Evolutionary conservation across 2,113 vertebrate genomes (phyloP).

Genomic region (Saimiri boliviensis): DNA sequence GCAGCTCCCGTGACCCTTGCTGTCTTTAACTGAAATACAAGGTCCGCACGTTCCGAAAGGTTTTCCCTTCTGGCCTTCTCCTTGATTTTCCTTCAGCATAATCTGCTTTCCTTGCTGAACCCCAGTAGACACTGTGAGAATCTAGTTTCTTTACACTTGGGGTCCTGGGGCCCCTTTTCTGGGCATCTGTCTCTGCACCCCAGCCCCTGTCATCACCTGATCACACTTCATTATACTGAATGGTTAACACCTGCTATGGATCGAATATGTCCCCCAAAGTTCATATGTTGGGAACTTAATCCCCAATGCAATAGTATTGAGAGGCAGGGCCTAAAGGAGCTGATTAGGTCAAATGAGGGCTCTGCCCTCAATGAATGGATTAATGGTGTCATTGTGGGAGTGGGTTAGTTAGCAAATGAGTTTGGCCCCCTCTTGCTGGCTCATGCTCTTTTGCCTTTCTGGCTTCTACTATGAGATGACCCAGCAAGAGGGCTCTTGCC

Average conservation of each 20-base stretch:
- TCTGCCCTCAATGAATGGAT: background rate
- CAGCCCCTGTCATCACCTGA: fast-evolving
- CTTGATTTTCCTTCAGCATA: background rate
- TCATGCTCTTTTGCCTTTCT: background rate
- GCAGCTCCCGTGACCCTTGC: background rate
- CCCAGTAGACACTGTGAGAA: fast-evolving
- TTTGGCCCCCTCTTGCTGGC: background rate
- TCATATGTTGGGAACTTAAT: background rate
- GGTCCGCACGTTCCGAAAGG: too few species aligned
- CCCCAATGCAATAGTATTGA: background rate
- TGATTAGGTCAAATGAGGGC: background rate
- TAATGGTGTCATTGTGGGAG: background rate
- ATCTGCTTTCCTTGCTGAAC: background rate
- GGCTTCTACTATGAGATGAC: background rate
- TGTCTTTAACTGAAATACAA: background rate
- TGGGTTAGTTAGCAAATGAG: background rate
- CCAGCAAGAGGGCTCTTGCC: background rate
- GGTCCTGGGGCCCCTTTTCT: background rate
- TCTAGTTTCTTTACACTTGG: background rate
- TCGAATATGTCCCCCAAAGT: background rate
- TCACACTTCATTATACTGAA: background rate
- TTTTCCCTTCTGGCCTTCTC: background rate
- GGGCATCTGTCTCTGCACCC: background rate
- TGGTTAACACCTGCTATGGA: background rate
- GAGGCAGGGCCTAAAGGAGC: background rate